A percentile compares a stretch with the other conserved stretches of the same genome.
Conservation (phyloP, 2,113 vertebrate genomes). For the Onychostruthus taczanowskii region DNA sequence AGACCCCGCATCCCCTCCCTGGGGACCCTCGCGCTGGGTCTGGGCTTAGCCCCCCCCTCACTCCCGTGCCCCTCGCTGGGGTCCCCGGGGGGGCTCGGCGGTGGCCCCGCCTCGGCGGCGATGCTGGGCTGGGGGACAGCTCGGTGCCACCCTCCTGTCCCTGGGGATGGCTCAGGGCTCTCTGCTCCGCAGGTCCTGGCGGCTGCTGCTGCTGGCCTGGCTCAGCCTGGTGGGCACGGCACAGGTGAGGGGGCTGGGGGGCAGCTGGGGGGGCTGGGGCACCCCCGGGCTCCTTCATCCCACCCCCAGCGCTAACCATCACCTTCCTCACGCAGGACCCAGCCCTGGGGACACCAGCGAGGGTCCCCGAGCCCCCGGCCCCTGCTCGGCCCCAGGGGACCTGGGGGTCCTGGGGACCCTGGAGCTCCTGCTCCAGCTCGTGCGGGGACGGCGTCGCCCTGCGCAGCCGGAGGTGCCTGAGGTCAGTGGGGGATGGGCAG, state of each 20-base stretch:
- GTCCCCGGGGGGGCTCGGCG: neutral
- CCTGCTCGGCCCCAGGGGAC: neutral
- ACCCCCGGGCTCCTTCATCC: neutral
- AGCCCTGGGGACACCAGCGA: neutral
- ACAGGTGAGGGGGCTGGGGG: slow-evolving; percentile 5
- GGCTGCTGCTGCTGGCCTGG: slow-evolving; percentile 49
- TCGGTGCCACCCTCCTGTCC: neutral
- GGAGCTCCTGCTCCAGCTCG: slow-evolving; percentile 76
- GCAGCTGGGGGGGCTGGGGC: neutral
- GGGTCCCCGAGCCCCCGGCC: neutral
- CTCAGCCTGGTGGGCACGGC: neutral
- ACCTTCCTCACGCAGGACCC: neutral
- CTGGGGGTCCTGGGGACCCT: slow-evolving; percentile 73
- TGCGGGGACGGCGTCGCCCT: slow-evolving; percentile 67
- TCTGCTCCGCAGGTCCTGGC: neutral
- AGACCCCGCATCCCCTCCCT: neutral
- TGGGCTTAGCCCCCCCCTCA: neutral
- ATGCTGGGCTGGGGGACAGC: neutral
- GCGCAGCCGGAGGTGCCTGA: slow-evolving; percentile 65
- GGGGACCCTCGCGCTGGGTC: neutral
- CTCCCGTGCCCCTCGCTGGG: neutral
- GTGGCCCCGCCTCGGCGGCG: neutral
- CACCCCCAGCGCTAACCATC: fast-evolving
- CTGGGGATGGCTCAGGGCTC: neutral
- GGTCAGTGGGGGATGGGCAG: slow-evolving; percentile 26